Evolutionary conservation across 2,888 invertebrate species (phyloP).

Genomic region (Lutraria lutraria): DNA sequence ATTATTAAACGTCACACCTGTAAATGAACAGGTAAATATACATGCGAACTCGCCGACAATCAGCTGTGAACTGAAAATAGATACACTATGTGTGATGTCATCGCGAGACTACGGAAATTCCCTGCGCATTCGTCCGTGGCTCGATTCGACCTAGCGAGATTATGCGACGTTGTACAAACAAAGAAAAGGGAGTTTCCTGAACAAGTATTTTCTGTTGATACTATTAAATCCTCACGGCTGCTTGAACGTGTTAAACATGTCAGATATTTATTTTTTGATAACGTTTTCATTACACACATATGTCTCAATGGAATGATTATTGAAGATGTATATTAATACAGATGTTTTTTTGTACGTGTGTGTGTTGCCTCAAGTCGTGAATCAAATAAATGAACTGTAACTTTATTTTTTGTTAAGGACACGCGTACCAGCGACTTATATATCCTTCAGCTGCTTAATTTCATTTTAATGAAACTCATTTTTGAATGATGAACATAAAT

Average conservation of each 20-base stretch:
- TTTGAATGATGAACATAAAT: too few relatives aligned
- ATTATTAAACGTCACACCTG: conserved; percentile 48
- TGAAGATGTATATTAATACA: background rate
- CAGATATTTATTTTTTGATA: conserved; percentile 26
- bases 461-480: too few relatives aligned
- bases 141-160: conserved; percentile 38
- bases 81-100: conserved; percentile 57
- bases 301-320: background rate
- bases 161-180: conserved; percentile 24
- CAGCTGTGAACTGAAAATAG: conserved; percentile 62
- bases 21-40: conserved; percentile 36
- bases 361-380: background rate
- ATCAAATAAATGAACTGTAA: background rate
- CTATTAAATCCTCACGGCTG: conserved; percentile 21
- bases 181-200: conserved; percentile 29
- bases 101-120: conserved; percentile 55
- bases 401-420: background rate
- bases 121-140: conserved; percentile 52
- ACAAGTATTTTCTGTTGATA: background rate
- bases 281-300: conserved; percentile 26
- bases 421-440: background rate
- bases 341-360: background rate
- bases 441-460: background rate
- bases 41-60: conserved; percentile 51
- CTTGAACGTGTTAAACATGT: conserved; percentile 15